Evolutionary conservation across 1,140 invertebrate genomes (phyloP).

Genomic region (Plectus sambesii): DNA sequence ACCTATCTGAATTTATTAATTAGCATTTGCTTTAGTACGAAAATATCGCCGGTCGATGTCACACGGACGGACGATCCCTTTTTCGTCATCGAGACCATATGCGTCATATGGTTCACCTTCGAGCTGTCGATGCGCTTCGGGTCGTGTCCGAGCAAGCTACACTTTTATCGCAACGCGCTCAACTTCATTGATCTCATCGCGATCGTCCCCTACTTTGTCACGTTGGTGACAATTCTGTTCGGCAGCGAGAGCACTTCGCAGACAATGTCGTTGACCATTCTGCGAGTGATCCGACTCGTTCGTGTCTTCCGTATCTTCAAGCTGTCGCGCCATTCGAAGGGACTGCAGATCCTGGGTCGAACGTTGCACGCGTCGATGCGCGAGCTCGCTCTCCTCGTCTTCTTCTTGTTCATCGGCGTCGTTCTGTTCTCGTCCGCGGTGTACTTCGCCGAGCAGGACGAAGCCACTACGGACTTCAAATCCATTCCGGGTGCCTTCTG

Average conservation of each 20-base stretch:
- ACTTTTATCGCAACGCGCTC: slow-evolving; percentile 97
- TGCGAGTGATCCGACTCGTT: slow-evolving; percentile 85
- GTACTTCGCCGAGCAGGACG: slow-evolving; percentile 91
- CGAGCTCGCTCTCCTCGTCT: slow-evolving; percentile 92
- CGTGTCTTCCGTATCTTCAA: slow-evolving; percentile 96
- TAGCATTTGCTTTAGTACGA: too few relatives aligned
- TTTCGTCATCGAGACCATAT: slow-evolving; percentile 91
- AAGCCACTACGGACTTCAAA: slow-evolving; percentile 83
- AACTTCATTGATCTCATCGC: slow-evolving; percentile 92
- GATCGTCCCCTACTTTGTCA: slow-evolving; percentile 98
- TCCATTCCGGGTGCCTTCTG: slow-evolving; percentile 65
- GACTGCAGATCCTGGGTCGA: slow-evolving; percentile 88
- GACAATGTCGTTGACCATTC: slow-evolving; percentile 89
- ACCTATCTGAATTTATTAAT: too few relatives aligned
- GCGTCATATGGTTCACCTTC: slow-evolving; percentile 50
- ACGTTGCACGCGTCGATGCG: slow-evolving; percentile 72
- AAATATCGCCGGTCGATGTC: slow-evolving; percentile 85
- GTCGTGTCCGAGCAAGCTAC: slow-evolving; percentile 79
- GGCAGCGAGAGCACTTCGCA: slow-evolving; percentile 48
- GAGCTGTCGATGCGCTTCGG: slow-evolving; percentile 7
- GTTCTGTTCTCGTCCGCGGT: slow-evolving; percentile 91
- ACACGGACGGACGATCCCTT: slow-evolving; percentile 55
- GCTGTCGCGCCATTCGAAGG: slow-evolving; percentile 88
- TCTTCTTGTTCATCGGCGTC: slow-evolving; percentile 97
- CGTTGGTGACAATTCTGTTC: slow-evolving; percentile 72